Percentiles rank a stretch among this genome's conserved stretches.
These are phyloP conservation scores for Chaetodon trifasciatus DNA, from an alignment of 2,797 vertebrate species.

Conservation along the genomic window DNA sequence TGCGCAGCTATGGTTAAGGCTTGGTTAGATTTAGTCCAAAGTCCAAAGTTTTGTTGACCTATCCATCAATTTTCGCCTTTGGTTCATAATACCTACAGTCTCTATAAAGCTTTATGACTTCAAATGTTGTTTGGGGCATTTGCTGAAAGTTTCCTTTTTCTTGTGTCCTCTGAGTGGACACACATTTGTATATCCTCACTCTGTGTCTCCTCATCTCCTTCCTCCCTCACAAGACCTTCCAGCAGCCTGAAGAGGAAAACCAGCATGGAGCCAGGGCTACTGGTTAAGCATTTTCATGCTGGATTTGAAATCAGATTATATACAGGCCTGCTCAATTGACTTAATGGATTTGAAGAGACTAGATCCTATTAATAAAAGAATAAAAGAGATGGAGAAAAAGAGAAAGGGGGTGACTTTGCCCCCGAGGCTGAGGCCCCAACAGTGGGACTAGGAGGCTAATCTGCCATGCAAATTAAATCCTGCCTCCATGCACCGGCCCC, in stretches of 20 bases:
- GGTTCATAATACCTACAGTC: not conserved
- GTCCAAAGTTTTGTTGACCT: not conserved
- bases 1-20: not conserved
- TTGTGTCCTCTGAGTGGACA: constrained; percentile 28
- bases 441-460: constrained; percentile 96
- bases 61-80: not conserved
- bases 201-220: constrained; percentile 34
- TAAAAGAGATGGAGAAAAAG: constrained; percentile 73
- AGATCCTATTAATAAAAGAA: constrained; percentile 97
- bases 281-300: constrained; percentile 92
- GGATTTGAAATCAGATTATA: constrained; percentile 97
- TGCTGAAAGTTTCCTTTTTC: constrained; percentile 1
- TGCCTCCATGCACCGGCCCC: constrained; percentile 93
- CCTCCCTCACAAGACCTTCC: constrained; percentile 21
- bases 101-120: not conserved
- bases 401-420: constrained; percentile 75
- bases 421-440: constrained; percentile 90
- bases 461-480: constrained; percentile 99
- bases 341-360: constrained; percentile 98
- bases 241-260: constrained; percentile 47
- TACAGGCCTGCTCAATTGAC: constrained; percentile 93
- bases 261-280: constrained; percentile 79
- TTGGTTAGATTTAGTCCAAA: not conserved
- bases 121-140: not conserved
- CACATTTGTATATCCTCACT: constrained; percentile 26